Percentiles rank a stretch among this genome's conserved stretches.
phyloP scores from a whole-genome alignment of 2,113 vertebrate species.

The Loxodonta africana region DNA sequence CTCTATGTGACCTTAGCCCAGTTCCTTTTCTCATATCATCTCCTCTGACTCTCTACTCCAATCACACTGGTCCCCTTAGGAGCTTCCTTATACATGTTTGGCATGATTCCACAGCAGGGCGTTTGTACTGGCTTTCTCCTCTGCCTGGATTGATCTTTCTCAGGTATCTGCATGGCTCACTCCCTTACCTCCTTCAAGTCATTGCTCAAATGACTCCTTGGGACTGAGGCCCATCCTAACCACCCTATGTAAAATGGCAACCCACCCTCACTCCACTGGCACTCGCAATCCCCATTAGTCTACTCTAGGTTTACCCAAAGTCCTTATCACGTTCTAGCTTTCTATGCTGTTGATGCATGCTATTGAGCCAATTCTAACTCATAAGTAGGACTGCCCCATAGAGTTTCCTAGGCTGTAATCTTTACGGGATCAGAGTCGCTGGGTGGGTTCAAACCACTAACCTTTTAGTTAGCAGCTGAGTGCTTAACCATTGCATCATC shows the following conservation, averaged over 20 bases:
- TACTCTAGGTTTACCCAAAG: neutral
- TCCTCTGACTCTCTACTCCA: neutral
- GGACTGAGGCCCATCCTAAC: neutral
- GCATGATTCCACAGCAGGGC: neutral
- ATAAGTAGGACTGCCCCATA: no score
- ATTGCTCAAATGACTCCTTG: neutral
- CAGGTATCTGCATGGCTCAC: neutral
- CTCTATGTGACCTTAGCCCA: neutral
- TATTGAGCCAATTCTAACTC: no score
- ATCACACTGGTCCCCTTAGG: neutral
- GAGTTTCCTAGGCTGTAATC: no score
- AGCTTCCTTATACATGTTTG: neutral
- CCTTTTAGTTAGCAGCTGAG: neutral
- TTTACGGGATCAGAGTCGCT: no score
- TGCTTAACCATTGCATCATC: neutral
- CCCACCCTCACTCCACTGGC: neutral
- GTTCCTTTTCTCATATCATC: neutral
- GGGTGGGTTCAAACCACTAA: no score
- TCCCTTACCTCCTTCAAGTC: neutral
- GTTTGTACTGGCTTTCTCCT: neutral
- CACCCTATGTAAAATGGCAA: neutral
- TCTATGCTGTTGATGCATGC: no score
- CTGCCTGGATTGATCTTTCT: neutral
- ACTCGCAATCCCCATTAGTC: neutral
- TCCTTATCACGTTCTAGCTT: neutral